Evolutionary conservation across 2,113 vertebrate genomes (phyloP).

Genomic region (Sardina pilchardus): DNA sequence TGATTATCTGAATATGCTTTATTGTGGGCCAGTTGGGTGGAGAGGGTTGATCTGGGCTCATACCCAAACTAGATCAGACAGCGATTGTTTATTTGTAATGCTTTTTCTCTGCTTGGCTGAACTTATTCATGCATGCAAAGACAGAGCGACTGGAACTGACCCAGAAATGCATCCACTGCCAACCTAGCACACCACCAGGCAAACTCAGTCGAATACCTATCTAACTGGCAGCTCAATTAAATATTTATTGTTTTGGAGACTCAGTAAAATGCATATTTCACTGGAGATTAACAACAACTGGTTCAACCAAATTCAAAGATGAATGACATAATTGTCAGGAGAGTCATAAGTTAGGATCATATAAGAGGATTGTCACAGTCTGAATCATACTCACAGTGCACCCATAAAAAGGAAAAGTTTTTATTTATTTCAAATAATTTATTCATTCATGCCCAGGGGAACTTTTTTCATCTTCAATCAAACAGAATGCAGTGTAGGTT

Average conservation of each 20-base stretch:
- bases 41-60: background rate
- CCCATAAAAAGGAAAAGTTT: background rate
- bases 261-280: background rate
- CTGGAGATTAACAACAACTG: background rate
- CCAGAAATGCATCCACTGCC: background rate
- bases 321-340: background rate
- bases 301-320: background rate
- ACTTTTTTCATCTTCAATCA: background rate
- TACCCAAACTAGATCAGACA: background rate
- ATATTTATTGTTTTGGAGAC: background rate
- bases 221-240: background rate
- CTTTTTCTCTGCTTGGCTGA: background rate
- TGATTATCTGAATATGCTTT: background rate
- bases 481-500: background rate
- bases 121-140: background rate
- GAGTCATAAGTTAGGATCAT: background rate
- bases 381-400: background rate
- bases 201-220: too few species aligned
- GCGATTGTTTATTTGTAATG: background rate
- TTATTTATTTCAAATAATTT: background rate
- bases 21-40: background rate
- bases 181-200: background rate
- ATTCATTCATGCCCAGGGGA: background rate
- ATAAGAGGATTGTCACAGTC: background rate
- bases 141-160: background rate